phyloP scores from a whole-genome alignment of 2,113 vertebrate species.

The Anas platyrhynchos region DNA sequence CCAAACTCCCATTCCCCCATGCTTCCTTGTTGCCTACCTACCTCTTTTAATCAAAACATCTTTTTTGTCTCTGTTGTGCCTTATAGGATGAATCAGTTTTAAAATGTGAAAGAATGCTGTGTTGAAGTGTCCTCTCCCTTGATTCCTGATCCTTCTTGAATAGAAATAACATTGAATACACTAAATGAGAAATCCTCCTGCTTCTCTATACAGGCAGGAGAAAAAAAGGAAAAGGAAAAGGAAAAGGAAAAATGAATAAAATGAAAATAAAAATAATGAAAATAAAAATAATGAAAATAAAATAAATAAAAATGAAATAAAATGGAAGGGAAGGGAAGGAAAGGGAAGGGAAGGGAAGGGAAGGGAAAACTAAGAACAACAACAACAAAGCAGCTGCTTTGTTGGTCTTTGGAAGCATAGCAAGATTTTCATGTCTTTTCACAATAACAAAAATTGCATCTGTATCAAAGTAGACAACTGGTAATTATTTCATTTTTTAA shows the following conservation, averaged over 20 bases:
- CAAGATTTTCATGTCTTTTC: not conserved
- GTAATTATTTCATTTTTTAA: not conserved
- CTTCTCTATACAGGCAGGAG: not conserved
- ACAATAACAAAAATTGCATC: not conserved
- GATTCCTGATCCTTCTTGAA: not conserved
- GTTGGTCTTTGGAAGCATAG: not conserved
- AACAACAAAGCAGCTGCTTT: not conserved
- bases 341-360: too few species aligned
- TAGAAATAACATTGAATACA: not conserved
- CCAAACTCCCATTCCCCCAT: not conserved
- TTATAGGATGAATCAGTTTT: not conserved
- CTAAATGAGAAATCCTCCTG: not conserved
- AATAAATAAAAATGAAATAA: rapidly evolving
- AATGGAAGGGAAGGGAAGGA: too few species aligned
- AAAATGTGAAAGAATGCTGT: not conserved
- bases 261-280: not conserved
- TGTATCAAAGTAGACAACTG: rapidly evolving
- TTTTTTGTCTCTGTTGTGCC: not conserved
- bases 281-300: not conserved
- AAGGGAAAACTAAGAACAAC: too few species aligned
- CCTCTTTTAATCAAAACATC: not conserved
- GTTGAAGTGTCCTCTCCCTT: not conserved
- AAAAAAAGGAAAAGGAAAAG: too few species aligned
- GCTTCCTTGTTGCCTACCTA: not conserved
- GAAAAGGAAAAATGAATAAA: not conserved